Percentiles rank a stretch among this genome's conserved stretches.
These are phyloP conservation scores for Eupeodes latifasciatus DNA, from an alignment of 2,888 invertebrate species.

Conservation along the genomic window DNA sequence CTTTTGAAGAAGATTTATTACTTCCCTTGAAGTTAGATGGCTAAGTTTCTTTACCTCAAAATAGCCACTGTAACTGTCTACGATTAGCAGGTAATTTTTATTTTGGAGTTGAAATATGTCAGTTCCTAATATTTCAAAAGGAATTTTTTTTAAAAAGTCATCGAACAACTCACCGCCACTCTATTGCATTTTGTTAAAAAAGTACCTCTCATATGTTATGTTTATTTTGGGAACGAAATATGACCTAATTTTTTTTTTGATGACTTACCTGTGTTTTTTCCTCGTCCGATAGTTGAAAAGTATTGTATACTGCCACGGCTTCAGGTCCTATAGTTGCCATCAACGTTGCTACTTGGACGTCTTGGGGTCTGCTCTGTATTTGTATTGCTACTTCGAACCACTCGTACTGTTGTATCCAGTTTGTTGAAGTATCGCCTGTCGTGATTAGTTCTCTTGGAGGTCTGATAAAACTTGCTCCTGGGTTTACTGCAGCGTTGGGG, in stretches of 20 bases:
- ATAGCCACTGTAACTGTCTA: too few relatives aligned
- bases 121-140: too few relatives aligned
- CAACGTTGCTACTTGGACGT: slow-evolving; percentile 28
- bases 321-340: slow-evolving; percentile 36
- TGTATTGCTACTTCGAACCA: neutral
- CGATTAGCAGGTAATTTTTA: too few relatives aligned
- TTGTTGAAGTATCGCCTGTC: neutral
- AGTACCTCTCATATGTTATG: too few relatives aligned
- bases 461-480: too few relatives aligned
- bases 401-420: slow-evolving; percentile 2
- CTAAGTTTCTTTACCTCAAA: too few relatives aligned
- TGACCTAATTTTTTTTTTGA: slow-evolving; percentile 1
- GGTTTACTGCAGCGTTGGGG: too few relatives aligned
- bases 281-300: slow-evolving; percentile 19
- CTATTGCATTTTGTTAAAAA: slow-evolving; percentile 27
- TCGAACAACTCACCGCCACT: neutral
- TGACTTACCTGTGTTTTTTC: slow-evolving; percentile 18
- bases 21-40: too few relatives aligned
- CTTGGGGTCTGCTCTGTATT: neutral
- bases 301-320: slow-evolving; percentile 29
- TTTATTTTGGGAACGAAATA: too few relatives aligned
- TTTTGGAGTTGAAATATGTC: too few relatives aligned
- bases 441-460: neutral
- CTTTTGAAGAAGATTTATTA: too few relatives aligned
- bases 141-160: slow-evolving; percentile 23